A percentile compares a stretch with the other conserved stretches of the same genome.
Evolutionary conservation across 2,888 invertebrate species (phyloP).

Genomic region (Nomada goodeniana): DNA sequence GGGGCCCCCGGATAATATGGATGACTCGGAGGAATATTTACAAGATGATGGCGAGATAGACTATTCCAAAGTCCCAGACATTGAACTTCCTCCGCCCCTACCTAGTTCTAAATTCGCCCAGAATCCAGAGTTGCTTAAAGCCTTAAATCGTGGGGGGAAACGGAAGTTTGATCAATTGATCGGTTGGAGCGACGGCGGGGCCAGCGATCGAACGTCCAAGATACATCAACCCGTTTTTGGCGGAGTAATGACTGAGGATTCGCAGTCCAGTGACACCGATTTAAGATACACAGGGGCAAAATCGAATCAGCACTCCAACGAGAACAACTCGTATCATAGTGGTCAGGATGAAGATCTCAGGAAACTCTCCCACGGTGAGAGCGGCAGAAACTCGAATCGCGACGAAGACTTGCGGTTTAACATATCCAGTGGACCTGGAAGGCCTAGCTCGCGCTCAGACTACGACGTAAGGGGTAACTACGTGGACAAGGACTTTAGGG

Average conservation of each 20-base stretch:
- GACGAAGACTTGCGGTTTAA: conserved; percentile 78
- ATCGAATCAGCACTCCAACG: conserved; percentile 55
- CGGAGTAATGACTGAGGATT: conserved; percentile 76
- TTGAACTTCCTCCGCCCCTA: conserved; percentile 82
- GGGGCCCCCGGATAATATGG: conserved; percentile 88
- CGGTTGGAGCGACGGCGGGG: conserved; percentile 80
- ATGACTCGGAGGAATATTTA: conserved; percentile 84
- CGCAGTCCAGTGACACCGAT: conserved; percentile 78
- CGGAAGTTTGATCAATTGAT: conserved; percentile 82
- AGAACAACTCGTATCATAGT: conserved; percentile 59
- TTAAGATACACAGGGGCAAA: conserved; percentile 72
- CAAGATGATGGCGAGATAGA: conserved; percentile 85
- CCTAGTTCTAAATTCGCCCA: conserved; percentile 84
- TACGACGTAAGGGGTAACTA: conserved; percentile 74
- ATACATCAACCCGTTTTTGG: conserved; percentile 81
- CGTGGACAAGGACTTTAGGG: conserved; percentile 78
- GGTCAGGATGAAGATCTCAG: conserved; percentile 78
- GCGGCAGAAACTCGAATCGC: conserved; percentile 61
- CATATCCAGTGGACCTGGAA: conserved; percentile 73
- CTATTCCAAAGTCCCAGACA: conserved; percentile 80
- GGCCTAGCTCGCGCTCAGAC: conserved; percentile 74
- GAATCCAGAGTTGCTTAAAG: conserved; percentile 81
- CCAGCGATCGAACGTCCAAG: conserved; percentile 75
- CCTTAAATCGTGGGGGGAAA: conserved; percentile 81
- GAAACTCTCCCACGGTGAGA: conserved; percentile 66